Conservation (phyloP, 2,888 invertebrate species). For the Autographa pulchrina region DNA sequence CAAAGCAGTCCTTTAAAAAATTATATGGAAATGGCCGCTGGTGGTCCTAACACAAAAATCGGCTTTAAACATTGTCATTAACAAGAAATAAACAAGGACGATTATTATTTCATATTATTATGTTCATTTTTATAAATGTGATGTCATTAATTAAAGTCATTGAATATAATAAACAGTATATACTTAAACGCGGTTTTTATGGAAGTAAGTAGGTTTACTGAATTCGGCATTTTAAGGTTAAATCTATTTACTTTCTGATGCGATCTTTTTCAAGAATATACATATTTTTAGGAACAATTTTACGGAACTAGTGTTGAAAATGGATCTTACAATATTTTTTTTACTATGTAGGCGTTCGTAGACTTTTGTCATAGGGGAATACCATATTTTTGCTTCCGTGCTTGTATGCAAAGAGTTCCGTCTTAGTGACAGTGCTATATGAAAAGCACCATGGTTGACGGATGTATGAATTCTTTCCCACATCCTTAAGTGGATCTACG, state of each 20-base stretch:
- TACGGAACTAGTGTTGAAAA: background rate
- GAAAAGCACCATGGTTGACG: background rate
- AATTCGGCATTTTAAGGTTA: background rate
- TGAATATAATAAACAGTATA: background rate
- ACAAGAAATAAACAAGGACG: background rate
- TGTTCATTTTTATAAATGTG: background rate
- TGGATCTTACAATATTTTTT: background rate
- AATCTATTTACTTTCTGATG: slow-evolving; percentile 1
- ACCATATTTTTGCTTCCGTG: slow-evolving; percentile 1
- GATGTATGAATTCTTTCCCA: background rate
- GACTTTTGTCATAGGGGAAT: background rate
- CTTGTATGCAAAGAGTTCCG: background rate
- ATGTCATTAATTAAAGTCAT: background rate
- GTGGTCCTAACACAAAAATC: background rate
- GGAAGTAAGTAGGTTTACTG: background rate
- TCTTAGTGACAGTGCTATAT: background rate
- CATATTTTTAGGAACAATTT: background rate
- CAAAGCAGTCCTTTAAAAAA: too few species aligned
- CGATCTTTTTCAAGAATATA: background rate
- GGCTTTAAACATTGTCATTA: background rate
- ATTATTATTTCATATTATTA: background rate
- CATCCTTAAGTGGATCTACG: background rate
- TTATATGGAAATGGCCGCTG: background rate
- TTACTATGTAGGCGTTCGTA: background rate
- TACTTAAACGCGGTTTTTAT: background rate